Evolutionary conservation across 2,888 invertebrate species (phyloP).

Genomic region (Drosophila tanythrix): DNA sequence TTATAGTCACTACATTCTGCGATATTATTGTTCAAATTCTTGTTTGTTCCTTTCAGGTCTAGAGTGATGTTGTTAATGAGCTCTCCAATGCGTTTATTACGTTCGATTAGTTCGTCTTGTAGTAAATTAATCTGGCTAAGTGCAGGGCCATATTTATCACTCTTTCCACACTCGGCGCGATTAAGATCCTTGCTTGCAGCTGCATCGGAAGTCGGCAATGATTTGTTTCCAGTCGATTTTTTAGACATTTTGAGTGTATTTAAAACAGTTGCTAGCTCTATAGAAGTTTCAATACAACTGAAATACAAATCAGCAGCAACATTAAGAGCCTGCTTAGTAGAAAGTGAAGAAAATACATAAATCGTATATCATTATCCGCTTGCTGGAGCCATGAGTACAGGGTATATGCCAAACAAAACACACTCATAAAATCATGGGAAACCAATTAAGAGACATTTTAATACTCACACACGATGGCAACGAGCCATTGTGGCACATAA

Average conservation of each 20-base stretch:
- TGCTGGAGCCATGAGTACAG: too few species aligned
- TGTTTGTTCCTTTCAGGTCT: not conserved
- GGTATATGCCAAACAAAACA: slow-evolving; percentile 7
- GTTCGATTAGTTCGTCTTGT: slow-evolving; percentile 41
- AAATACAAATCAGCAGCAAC: not conserved
- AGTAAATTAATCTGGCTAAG: not conserved
- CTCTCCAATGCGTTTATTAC: slow-evolving; percentile 27
- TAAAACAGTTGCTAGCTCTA: not conserved
- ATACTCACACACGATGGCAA: slow-evolving; percentile 15
- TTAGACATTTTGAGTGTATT: slow-evolving; percentile 36
- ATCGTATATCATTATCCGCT: too few species aligned
- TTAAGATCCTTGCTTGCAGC: slow-evolving; percentile 2
- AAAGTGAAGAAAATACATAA: not conserved
- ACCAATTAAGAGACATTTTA: slow-evolving; percentile 46
- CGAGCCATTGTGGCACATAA: slow-evolving; percentile 57
- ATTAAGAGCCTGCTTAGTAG: slow-evolving; percentile 6
- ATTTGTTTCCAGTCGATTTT: not conserved
- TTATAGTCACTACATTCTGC: not conserved
- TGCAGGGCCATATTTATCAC: not conserved
- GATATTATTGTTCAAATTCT: not conserved
- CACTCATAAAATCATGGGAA: slow-evolving; percentile 40
- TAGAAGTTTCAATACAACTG: not conserved
- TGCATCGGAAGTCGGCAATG: not conserved
- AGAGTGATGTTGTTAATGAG: slow-evolving; percentile 22
- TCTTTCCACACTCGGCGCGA: not conserved